phyloP scores from a whole-genome alignment of 30 jellyfish, hydroid and myxozoan genomes.

The Pseudorhiza aurosa region DNA sequence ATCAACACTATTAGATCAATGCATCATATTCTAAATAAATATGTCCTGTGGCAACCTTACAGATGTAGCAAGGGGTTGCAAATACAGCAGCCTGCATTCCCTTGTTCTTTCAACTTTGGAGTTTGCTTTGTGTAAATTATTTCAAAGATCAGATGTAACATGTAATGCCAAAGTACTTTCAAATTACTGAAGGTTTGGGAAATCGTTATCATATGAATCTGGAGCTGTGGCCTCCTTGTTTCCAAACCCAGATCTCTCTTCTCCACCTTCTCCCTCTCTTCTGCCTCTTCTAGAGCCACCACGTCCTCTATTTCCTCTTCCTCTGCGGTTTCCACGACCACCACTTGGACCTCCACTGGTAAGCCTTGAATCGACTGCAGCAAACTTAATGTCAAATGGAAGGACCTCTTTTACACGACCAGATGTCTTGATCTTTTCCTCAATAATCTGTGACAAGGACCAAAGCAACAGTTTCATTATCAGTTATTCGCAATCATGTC shows the following conservation, averaged over 20 bases:
- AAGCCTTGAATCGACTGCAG: constrained; percentile 76
- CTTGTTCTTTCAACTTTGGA: background rate
- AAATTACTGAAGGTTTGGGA: constrained; percentile 22
- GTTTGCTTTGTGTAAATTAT: background rate
- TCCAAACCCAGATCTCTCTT: constrained; percentile 34
- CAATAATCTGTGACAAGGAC: constrained; percentile 49
- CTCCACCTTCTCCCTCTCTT: constrained; percentile 21
- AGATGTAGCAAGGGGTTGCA: background rate
- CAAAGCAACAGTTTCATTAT: no score
- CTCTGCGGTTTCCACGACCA: constrained; percentile 59
- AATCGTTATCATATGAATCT: constrained; percentile 37
- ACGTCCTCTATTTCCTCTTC: constrained; percentile 79
- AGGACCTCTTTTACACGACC: constrained; percentile 88
- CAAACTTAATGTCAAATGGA: constrained; percentile 73
- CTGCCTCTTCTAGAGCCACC: constrained; percentile 61
- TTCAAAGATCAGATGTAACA: constrained; percentile 11
- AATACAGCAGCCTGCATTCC: background rate
- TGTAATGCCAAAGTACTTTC: constrained; percentile 8
- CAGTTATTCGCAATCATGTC: background rate
- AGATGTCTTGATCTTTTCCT: constrained; percentile 88
- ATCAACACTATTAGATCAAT: background rate
- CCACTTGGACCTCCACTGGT: constrained; percentile 78
- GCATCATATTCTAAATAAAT: constrained; percentile 1
- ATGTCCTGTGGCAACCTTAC: background rate
- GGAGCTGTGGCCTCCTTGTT: constrained; percentile 22